Conservation (phyloP, 2,797 vertebrate species). For the Sylvia borin region DNA sequence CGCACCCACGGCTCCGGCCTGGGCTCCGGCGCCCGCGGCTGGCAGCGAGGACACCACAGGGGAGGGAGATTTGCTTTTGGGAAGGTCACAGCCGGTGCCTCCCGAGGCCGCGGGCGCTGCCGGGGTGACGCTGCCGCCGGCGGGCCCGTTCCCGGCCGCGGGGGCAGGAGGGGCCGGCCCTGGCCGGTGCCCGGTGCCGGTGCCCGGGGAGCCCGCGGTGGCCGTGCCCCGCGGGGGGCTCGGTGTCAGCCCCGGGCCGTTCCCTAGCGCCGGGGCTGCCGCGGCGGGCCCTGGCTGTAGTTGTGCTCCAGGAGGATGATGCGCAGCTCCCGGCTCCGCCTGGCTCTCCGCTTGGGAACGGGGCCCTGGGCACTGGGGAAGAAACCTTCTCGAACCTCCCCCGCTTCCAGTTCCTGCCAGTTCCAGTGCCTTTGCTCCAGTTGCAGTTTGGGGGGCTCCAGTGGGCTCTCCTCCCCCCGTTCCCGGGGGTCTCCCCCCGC, state of each 20-base stretch:
- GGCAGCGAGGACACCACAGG: background rate
- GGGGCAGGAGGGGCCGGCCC: background rate
- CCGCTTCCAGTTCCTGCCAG: constrained; percentile 79
- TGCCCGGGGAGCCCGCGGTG: background rate
- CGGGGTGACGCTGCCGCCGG: background rate
- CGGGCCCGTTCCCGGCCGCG: background rate
- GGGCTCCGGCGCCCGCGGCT: constrained; percentile 13
- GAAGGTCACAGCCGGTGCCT: background rate
- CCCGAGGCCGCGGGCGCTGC: background rate
- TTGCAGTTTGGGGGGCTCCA: constrained; percentile 11
- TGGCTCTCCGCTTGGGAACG: constrained; percentile 35
- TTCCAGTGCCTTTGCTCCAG: constrained; percentile 57
- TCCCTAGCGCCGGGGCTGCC: constrained; percentile 45
- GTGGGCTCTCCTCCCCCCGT: constrained; percentile 8
- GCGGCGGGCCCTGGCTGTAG: constrained; percentile 76
- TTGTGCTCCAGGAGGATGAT: constrained; percentile 77
- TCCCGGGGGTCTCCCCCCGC: constrained; percentile 71
- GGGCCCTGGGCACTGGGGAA: constrained; percentile 49
- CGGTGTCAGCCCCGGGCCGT: background rate
- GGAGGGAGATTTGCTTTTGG: background rate
- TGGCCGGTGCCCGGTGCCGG: background rate
- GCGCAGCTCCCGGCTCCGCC: constrained; percentile 71
- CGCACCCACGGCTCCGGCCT: background rate
- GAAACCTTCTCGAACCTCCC: constrained; percentile 76
- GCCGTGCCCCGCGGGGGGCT: background rate